Conservation (phyloP, 2,113 vertebrate species). For the Solea solea region DNA sequence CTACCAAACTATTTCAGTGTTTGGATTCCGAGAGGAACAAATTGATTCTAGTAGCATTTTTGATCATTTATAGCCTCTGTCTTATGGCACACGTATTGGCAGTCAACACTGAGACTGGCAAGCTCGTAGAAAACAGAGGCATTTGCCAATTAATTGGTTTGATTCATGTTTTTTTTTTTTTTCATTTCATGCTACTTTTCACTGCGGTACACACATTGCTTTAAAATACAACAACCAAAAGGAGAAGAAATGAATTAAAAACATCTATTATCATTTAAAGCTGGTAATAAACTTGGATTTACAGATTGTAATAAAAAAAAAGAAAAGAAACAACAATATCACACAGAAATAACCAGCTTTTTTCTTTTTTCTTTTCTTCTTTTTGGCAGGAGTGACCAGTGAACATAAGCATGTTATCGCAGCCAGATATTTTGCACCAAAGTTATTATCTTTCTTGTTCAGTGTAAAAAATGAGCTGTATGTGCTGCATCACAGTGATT, state of each 20-base stretch:
- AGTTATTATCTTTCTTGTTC: constrained; percentile 60
- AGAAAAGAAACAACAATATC: background rate
- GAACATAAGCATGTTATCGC: constrained; percentile 51
- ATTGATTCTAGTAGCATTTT: constrained; percentile 3
- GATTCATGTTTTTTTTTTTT: constrained; percentile 31
- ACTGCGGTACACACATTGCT: constrained; percentile 8
- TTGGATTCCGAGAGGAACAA: constrained; percentile 10
- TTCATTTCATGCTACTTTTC: constrained; percentile 18
- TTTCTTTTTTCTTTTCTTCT: background rate
- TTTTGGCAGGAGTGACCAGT: constrained; percentile 34
- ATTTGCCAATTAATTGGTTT: constrained; percentile 17
- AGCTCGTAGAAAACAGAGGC: constrained; percentile 1
- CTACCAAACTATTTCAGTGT: background rate
- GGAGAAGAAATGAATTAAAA: background rate
- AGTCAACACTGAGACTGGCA: constrained; percentile 10
- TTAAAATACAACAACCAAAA: constrained; percentile 15
- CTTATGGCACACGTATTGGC: constrained; percentile 22
- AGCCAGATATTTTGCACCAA: constrained; percentile 51
- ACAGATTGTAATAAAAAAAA: background rate
- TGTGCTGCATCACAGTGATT: constrained; percentile 55
- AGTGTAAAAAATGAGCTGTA: constrained; percentile 43
- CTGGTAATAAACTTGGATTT: constrained; percentile 7
- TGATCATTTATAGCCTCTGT: background rate
- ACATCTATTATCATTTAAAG: constrained; percentile 7
- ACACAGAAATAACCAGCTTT: constrained; percentile 1